These are phyloP conservation scores for Oceanites oceanicus DNA, from an alignment of 2,113 vertebrate genomes.

Conservation along the genomic window DNA sequence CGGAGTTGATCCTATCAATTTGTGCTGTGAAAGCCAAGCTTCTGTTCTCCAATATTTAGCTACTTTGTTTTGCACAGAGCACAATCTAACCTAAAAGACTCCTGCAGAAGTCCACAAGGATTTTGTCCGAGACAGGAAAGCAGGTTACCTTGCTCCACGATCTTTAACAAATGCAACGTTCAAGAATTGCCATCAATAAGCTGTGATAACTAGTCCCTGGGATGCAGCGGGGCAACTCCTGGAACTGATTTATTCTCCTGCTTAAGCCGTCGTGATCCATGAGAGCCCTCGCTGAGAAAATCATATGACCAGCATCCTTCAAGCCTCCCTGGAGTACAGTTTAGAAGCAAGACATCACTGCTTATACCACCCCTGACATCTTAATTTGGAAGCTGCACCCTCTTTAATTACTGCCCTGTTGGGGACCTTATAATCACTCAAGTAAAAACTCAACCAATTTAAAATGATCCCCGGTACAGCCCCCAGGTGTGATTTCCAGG, in stretches of 20 bases:
- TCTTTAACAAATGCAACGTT: fast-evolving
- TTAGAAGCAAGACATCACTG: neutral
- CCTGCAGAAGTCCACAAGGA: neutral
- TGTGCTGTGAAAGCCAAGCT: slow-evolving; percentile 31
- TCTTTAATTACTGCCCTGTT: slow-evolving; percentile 64
- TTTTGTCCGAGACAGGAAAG: neutral
- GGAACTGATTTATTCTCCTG: neutral
- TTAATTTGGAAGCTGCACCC: slow-evolving; percentile 30
- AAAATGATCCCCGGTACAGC: slow-evolving; percentile 40
- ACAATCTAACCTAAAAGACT: neutral
- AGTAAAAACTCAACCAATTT: slow-evolving; percentile 64
- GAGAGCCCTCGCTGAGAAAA: neutral
- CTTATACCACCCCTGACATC: neutral
- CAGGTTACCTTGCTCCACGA: neutral
- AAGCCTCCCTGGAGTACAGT: neutral
- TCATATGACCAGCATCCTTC: neutral
- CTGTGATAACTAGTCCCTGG: neutral
- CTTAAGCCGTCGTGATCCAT: neutral
- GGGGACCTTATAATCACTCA: slow-evolving; percentile 56
- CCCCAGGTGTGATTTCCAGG: slow-evolving; percentile 69
- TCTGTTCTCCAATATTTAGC: slow-evolving; percentile 14
- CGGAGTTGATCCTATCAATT: neutral
- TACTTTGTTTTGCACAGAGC: neutral
- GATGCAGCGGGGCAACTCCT: neutral
- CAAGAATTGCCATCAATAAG: neutral